Base-by-base conservation (phyloP, 2,797 vertebrate species). In the Semaprochilodus insignis region DNA sequence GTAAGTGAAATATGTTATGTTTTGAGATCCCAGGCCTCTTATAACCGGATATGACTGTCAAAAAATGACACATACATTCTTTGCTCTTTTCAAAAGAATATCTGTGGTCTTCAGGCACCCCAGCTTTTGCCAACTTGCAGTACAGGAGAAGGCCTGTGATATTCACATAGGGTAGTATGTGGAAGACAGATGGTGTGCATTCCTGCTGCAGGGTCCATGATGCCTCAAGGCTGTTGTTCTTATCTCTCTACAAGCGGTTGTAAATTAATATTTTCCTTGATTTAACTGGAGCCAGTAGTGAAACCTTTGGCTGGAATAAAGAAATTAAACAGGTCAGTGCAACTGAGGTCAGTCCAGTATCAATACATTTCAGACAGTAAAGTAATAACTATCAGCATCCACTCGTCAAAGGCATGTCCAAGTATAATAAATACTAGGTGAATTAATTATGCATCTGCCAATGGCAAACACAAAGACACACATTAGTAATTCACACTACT, bases 391-490 rank as follows among this genome's bases (percentile, higher is more conserved):
- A 6, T 19, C 52, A 63, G 62, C 15, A n/a, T 65, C 2, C 60
- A 63, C 60, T 63, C 14, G 25, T 25, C 60, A 13, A 5, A 63
- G 25, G n/a, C 60, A 63, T 63, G 11, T 65, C 27, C 63, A 34
- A 16, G 8, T 36, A 60, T n/a, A 0, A 23, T 6, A 25, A 60
- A 23, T 8, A 17, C 44, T 48, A 48, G 44, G 44, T 48, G 44
- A 48, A n/a, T n/a, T 6, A 60, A 60, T 23, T n/a, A 60, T n/a
- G 59, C 23, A 15, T 60, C 2, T 23, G 2, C 10, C 59, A 84
- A 82, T 75, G 84, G 81, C 52, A 48, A 11, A 48, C 8, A 1
- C 17, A 54, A 16, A 54, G 16, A 54, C 52, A 17, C 52, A 19
- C 15, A 15, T 85, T 44, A 3, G 40, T 44, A 6, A 44, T 44